A percentile compares a stretch with the other conserved stretches of the same genome.
phyloP scores from a whole-genome alignment of 1,140 invertebrate genomes.

The Hormaphis cornu region DNA sequence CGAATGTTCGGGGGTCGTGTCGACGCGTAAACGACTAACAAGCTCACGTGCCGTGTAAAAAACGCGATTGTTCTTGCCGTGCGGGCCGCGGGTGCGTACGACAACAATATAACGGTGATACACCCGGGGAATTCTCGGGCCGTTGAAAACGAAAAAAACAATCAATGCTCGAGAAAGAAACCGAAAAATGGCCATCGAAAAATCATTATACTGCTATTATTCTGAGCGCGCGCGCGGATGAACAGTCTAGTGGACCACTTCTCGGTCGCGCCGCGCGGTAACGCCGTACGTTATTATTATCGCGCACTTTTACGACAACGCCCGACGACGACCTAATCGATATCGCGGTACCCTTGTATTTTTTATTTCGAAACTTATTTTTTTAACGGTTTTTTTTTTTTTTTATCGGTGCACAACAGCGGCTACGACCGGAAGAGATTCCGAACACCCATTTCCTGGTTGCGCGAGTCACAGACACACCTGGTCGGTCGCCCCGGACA shows the following conservation, averaged over 20 bases:
- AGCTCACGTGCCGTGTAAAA: slow-evolving; percentile 17
- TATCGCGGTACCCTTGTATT: background rate
- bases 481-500: slow-evolving; percentile 12
- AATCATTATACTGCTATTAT: background rate
- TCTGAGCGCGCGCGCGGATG: background rate
- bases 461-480: slow-evolving; percentile 26
- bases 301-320: too few relatives aligned
- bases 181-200: background rate
- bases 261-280: background rate
- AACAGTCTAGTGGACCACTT: slow-evolving; percentile 27
- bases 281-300: background rate
- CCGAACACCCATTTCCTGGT: slow-evolving; percentile 31
- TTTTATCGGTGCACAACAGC: too few relatives aligned
- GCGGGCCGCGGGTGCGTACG: background rate
- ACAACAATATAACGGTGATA: background rate
- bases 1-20: slow-evolving; percentile 1
- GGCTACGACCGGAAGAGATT: slow-evolving; percentile 30
- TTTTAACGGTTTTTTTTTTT: slow-evolving; percentile 30
- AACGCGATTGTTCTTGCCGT: background rate
- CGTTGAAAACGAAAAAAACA: background rate
- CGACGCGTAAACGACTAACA: background rate
- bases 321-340: background rate
- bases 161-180: background rate
- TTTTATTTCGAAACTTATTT: too few relatives aligned
- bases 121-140: background rate